Evolutionary conservation across 2,888 invertebrate genomes (phyloP).

Genomic region (Ametastegia equiseti): DNA sequence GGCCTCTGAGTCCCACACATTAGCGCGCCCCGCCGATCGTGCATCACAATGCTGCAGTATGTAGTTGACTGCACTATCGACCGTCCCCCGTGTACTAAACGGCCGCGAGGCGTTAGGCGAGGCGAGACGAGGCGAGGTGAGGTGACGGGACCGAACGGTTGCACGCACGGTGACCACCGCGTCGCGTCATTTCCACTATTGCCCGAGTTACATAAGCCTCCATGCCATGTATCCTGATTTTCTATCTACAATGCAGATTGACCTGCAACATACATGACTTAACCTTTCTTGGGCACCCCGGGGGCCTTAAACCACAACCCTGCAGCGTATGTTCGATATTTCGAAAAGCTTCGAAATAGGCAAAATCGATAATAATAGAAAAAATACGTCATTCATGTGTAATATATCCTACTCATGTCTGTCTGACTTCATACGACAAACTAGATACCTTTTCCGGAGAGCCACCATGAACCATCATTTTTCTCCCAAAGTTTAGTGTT

Average conservation of each 20-base stretch:
- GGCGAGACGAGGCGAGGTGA: neutral
- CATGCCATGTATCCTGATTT: slow-evolving; percentile 54
- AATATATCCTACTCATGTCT: too few relatives aligned
- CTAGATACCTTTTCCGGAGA: too few relatives aligned
- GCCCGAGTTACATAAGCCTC: slow-evolving; percentile 72
- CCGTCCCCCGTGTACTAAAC: slow-evolving; percentile 52
- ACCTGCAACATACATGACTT: neutral
- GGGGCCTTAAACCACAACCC: too few relatives aligned
- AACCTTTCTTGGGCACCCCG: too few relatives aligned
- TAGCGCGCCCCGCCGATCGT: slow-evolving; percentile 3
- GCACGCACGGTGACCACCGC: slow-evolving; percentile 21
- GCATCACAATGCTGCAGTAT: slow-evolving; percentile 47
- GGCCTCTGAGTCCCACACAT: slow-evolving; percentile 56
- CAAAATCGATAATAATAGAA: too few relatives aligned
- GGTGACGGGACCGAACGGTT: neutral
- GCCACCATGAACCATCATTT: too few relatives aligned
- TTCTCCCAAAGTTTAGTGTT: too few relatives aligned
- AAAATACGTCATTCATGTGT: too few relatives aligned
- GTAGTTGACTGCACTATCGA: slow-evolving; percentile 61
- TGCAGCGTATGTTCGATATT: too few relatives aligned
- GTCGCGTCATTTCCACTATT: slow-evolving; percentile 70
- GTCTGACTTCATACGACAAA: too few relatives aligned
- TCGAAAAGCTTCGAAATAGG: too few relatives aligned
- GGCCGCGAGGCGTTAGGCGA: neutral
- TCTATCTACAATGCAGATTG: neutral